Conservation (phyloP, 2,113 vertebrate genomes). For the human (Homo sapiens) region GRCh38 chr1:34345001-34345500, state of each 20-base stretch:
- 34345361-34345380: neutral
- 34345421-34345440: neutral
- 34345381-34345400: slow-evolving; percentile 25
- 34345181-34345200: neutral
- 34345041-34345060: neutral
- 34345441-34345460: neutral
- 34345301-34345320: slow-evolving; percentile 48
- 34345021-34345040: neutral
- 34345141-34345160: slow-evolving; percentile 60
- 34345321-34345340: slow-evolving; percentile 45
- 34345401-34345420: neutral
- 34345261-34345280: slow-evolving; percentile 63
- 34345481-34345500: neutral
- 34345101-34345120: slow-evolving; percentile 7
- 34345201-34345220: neutral
- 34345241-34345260: slow-evolving; percentile 24
- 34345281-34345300: slow-evolving; percentile 52
- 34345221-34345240: neutral
- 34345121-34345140: slow-evolving; percentile 36
- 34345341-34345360: neutral
- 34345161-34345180: slow-evolving; percentile 52
- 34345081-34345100: slow-evolving; percentile 43
- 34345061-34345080: slow-evolving; percentile 5
- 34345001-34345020: neutral
- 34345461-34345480: neutral